Evolutionary conservation across 2,888 invertebrate genomes (phyloP), one percentile per base, ranked within the genome.

Genomic region (Melolontha melolontha): DNA sequence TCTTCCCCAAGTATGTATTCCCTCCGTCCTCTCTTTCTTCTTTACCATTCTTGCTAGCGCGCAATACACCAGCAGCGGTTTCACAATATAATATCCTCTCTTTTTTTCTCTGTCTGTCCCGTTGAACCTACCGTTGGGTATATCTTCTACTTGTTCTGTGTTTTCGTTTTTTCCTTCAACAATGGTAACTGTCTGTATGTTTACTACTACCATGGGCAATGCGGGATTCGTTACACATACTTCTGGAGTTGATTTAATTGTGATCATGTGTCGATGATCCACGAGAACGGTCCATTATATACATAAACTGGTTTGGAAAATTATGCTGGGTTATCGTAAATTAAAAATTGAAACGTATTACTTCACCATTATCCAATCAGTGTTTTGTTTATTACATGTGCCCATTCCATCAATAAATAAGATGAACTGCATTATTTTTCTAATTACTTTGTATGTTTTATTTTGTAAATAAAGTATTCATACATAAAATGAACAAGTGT

Each of bases 1-100:
- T 52, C 64, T 64, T 64, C 64, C 55, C 55, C 55, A 55, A 55
- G 55, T 41, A 41, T 34, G 41, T 14, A 50, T 57, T 67, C 70
- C 64, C 68, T 49, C 49, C 39, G 51, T 41, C 51, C 59, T 40
- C 63, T 62, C 22, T 22, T 22, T 51, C 67, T 44, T 59, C 59
- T 40, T 55, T 27, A 29, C 27, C 55, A 8, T 29, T 40, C 44
- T 11, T 16, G 59, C 59, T 59, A 11, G 42, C 59, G 42, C 59
- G 59, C 59, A 59, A 59, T 59, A 44, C 34, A 54, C 54, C 59
- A 59, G 59, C 59, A 42, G 44, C 44, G 27, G 44, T 59, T 59
- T 44, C 59, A 59, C 59, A 59, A 59, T 47, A 59, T 59, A 59
- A 59, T 47, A 59, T 59, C 27, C 12, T 14, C 42, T 22, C 34